Conservation (phyloP, 2,797 vertebrate species). For the Brachyalestes nurse region DNA sequence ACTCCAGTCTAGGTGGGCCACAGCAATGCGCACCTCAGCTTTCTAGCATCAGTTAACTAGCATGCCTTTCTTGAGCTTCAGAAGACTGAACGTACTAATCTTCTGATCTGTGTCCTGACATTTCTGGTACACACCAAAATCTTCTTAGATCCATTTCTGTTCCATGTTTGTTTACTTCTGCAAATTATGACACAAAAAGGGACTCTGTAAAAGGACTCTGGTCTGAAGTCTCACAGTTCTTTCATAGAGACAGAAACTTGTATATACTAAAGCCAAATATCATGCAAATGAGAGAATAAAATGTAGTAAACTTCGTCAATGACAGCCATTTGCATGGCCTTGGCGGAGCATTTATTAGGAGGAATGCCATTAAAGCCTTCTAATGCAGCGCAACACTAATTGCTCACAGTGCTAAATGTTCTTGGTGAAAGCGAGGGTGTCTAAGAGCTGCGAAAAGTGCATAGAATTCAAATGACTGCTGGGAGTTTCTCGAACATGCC, state of each 20-base stretch:
- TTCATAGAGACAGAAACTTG: no score
- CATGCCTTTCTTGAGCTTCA: neutral
- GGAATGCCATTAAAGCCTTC: conserved; percentile 32
- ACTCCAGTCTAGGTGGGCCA: neutral
- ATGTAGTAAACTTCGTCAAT: neutral
- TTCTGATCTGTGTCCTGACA: neutral
- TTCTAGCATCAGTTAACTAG: neutral
- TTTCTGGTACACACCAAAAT: neutral
- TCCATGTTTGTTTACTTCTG: neutral
- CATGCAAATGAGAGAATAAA: neutral
- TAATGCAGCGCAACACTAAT: conserved; percentile 39
- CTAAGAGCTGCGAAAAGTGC: conserved; percentile 16
- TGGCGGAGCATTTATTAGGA: conserved; percentile 4
- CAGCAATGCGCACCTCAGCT: neutral
- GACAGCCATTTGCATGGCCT: conserved; percentile 17
- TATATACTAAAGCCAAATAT: neutral
- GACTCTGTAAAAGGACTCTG: neutral
- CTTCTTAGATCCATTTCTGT: neutral
- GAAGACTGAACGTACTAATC: neutral
- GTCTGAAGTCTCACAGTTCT: neutral
- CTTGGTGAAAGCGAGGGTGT: conserved; percentile 15
- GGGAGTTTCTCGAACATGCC: conserved; percentile 23
- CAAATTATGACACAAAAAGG: neutral
- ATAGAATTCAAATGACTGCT: conserved; percentile 40
- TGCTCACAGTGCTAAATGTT: conserved; percentile 32